phyloP scores from a whole-genome alignment of 1,140 invertebrate genomes.

The Leptopilina clavipes region DNA sequence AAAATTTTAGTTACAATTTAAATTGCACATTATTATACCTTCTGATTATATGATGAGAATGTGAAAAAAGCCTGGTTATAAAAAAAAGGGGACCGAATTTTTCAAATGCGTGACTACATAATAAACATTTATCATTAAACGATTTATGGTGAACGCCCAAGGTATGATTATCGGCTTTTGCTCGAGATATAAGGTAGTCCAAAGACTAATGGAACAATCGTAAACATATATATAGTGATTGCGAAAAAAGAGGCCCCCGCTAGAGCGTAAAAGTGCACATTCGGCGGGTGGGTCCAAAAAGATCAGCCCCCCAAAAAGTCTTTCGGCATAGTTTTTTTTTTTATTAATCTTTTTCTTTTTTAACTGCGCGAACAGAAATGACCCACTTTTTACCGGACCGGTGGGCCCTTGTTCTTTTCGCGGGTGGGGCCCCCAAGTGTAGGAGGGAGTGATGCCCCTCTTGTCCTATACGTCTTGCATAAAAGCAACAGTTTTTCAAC shows the following conservation, averaged over 20 bases:
- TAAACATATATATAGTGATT: slow-evolving; percentile 22
- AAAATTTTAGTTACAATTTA: not conserved
- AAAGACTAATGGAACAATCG: slow-evolving; percentile 39
- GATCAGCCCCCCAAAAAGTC: slow-evolving; percentile 45
- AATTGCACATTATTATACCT: not conserved
- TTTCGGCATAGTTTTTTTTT: slow-evolving; percentile 49
- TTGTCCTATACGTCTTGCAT: slow-evolving; percentile 54
- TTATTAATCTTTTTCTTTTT: slow-evolving; percentile 34
- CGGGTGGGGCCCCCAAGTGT: slow-evolving; percentile 51
- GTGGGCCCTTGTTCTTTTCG: slow-evolving; percentile 49
- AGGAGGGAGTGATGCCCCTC: slow-evolving; percentile 57
- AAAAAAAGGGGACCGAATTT: not conserved
- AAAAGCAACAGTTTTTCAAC: slow-evolving; percentile 61
- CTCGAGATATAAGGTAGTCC: not conserved
- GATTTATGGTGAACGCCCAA: slow-evolving; percentile 1
- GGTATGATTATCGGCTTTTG: slow-evolving; percentile 1
- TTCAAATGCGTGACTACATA: not conserved
- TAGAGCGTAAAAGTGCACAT: slow-evolving; percentile 38
- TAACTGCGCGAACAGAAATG: slow-evolving; percentile 56
- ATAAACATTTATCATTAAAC: not conserved
- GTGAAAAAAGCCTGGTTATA: not conserved
- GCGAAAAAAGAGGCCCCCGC: slow-evolving; percentile 42
- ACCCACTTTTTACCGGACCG: slow-evolving; percentile 61
- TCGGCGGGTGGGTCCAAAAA: slow-evolving; percentile 44
- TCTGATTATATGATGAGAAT: not conserved